These are phyloP conservation scores for Galeopsomyia nigrocyanea DNA, from an alignment of 2,888 invertebrate species.

Conservation along the genomic window DNA sequence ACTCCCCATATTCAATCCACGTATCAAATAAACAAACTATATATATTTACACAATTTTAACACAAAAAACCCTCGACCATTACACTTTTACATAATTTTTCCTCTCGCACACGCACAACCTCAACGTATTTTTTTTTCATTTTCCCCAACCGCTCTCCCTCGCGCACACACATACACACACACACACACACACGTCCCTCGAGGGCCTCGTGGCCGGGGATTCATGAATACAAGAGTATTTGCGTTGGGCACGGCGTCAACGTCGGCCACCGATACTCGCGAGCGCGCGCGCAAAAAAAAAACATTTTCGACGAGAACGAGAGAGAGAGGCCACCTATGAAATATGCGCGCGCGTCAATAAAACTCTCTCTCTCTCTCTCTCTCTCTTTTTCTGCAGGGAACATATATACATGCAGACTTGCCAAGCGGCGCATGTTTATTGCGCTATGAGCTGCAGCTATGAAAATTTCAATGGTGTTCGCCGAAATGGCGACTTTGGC, in stretches of 20 bases:
- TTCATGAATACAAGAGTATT: slow-evolving; percentile 67
- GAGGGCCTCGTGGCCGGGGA: slow-evolving; percentile 43
- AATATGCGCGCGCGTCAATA: slow-evolving; percentile 43
- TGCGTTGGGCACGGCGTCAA: slow-evolving; percentile 54
- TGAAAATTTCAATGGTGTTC: slow-evolving; percentile 27
- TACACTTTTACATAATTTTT: background rate
- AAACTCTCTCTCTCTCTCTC: no score
- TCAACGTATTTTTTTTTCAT: slow-evolving; percentile 8
- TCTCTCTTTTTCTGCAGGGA: no score
- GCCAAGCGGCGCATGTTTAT: slow-evolving; percentile 13
- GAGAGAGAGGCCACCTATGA: slow-evolving; percentile 9
- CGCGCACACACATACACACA: background rate
- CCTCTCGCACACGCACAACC: slow-evolving; percentile 20
- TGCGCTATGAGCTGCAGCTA: slow-evolving; percentile 6
- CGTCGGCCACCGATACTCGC: slow-evolving; percentile 51
- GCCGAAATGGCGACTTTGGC: slow-evolving; percentile 16
- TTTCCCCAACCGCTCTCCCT: slow-evolving; percentile 3
- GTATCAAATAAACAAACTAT: no score
- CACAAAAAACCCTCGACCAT: no score
- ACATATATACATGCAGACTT: no score
- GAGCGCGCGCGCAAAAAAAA: slow-evolving; percentile 32
- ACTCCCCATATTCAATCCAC: no score
- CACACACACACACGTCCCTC: background rate
- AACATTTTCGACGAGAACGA: slow-evolving; percentile 23
- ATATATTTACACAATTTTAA: no score